phyloP scores from a whole-genome alignment of 2,888 invertebrate genomes.

The Peribatodes rhomboidaria region DNA sequence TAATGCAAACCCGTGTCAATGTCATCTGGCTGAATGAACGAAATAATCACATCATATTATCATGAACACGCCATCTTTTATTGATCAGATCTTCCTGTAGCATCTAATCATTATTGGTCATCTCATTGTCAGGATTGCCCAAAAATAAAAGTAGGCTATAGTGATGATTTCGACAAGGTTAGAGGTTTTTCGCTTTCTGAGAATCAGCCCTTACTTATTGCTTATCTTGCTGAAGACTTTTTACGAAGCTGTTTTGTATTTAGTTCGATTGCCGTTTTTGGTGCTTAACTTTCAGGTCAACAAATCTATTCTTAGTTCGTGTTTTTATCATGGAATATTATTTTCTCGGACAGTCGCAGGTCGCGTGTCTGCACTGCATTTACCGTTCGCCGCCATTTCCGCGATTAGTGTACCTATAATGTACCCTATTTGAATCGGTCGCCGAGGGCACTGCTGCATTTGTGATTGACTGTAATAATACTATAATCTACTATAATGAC shows the following conservation, averaged over 20 bases:
- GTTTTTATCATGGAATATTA: constrained; percentile 51
- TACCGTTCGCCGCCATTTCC: constrained; percentile 73
- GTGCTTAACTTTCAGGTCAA: constrained; percentile 10
- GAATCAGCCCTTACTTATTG: too few relatives aligned
- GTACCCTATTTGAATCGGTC: constrained; percentile 58
- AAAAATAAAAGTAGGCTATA: too few relatives aligned
- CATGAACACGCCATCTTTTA: too few relatives aligned
- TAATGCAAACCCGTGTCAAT: not conserved
- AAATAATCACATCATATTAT: too few relatives aligned
- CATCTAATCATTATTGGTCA: too few relatives aligned
- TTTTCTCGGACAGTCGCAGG: constrained; percentile 57
- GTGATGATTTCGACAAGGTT: too few relatives aligned
- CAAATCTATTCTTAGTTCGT: constrained; percentile 20
- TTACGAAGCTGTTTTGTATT: not conserved
- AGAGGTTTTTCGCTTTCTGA: too few relatives aligned
- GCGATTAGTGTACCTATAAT: constrained; percentile 58
- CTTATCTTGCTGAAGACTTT: not conserved
- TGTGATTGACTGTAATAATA: constrained; percentile 40
- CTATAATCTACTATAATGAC: not conserved
- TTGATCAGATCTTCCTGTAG: too few relatives aligned
- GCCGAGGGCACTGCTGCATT: constrained; percentile 58
- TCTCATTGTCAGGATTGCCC: too few relatives aligned
- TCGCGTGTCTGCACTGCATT: constrained; percentile 72
- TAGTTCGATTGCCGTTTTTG: not conserved
- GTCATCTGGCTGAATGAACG: too few relatives aligned